phyloP scores from a whole-genome alignment of 2,113 vertebrate genomes.

The Sapajus apella region DNA sequence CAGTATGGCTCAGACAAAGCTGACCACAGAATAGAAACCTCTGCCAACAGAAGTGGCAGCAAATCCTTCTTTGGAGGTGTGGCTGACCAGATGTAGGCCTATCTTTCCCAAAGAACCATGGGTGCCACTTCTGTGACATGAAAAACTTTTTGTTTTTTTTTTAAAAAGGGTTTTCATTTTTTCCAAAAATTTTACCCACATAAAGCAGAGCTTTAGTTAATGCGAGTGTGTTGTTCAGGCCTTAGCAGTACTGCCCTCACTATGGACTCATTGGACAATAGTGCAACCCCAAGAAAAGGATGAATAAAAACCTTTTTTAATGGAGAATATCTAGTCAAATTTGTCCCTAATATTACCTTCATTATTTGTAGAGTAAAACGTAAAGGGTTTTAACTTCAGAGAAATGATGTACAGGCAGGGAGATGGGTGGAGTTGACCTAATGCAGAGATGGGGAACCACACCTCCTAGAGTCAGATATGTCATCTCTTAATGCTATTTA shows the following conservation, averaged over 20 bases:
- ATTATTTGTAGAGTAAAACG: background rate
- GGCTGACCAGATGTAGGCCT: background rate
- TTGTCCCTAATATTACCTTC: background rate
- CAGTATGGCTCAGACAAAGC: background rate
- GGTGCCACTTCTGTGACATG: rapidly evolving
- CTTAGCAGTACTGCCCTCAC: no score
- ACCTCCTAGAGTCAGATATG: background rate
- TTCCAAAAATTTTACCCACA: no score
- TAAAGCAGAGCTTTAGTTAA: no score
- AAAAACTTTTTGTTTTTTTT: background rate
- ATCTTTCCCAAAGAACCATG: background rate
- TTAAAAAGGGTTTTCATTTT: no score
- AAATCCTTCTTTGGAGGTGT: background rate
- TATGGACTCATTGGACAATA: no score
- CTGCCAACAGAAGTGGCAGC: background rate
- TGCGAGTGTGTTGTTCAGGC: no score
- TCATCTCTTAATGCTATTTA: background rate
- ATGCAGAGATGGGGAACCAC: background rate
- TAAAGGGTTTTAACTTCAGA: background rate
- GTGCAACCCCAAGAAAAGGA: no score
- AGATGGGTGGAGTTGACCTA: background rate
- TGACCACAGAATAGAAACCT: background rate
- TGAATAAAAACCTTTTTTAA: background rate
- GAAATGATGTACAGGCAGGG: background rate
- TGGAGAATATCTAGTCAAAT: background rate